Evolutionary conservation across 2,113 vertebrate species (phyloP).

Genomic region (Sarotherodon lohbergeri): DNA sequence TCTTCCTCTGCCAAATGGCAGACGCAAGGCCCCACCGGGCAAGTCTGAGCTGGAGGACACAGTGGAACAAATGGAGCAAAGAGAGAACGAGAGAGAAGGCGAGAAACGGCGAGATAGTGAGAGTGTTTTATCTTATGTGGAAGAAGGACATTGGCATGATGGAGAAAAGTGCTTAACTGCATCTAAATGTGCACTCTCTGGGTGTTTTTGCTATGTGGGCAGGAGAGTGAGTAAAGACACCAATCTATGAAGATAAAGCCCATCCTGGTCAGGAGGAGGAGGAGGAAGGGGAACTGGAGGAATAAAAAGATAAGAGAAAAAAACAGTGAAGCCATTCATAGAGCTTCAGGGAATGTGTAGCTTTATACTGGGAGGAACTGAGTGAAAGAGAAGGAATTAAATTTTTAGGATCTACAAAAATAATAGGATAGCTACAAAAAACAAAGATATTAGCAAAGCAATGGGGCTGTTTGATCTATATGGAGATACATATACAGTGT

Average conservation of each 20-base stretch:
- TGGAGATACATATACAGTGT: constrained; percentile 15
- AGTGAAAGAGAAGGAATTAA: background rate
- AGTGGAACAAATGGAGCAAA: background rate
- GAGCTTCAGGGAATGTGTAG: background rate
- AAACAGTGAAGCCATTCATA: constrained; percentile 63
- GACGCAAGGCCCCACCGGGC: background rate
- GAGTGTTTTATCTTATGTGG: background rate
- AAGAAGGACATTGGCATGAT: background rate
- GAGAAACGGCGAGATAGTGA: background rate
- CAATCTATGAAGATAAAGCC: constrained; percentile 25
- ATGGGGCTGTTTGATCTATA: constrained; percentile 6
- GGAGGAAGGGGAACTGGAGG: constrained; percentile 32
- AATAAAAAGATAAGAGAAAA: constrained; percentile 40
- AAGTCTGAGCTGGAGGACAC: background rate
- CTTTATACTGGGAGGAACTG: constrained; percentile 6
- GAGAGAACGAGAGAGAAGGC: background rate
- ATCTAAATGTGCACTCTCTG: background rate
- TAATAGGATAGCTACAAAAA: background rate
- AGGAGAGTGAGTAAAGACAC: background rate
- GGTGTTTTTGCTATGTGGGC: background rate
- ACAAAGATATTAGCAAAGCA: background rate
- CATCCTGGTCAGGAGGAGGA: constrained; percentile 44
- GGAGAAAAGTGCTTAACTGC: background rate
- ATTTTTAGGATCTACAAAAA: background rate
- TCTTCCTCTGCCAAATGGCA: constrained; percentile 17